Evolutionary conservation across 2,797 vertebrate species (phyloP).

Genomic region (Margarornis squamiger): DNA sequence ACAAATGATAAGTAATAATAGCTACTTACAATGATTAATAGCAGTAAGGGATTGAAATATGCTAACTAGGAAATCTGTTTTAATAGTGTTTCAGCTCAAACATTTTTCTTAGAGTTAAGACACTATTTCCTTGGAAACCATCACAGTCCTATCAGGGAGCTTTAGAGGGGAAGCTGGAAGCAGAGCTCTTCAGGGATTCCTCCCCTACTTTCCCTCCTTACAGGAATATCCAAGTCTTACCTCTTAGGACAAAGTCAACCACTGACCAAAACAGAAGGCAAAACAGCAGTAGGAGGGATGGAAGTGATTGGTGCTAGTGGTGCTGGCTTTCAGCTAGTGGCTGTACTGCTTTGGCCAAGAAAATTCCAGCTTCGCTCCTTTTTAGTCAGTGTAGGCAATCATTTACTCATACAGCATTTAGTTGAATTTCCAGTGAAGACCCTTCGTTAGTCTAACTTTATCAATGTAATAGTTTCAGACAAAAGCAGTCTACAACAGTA

Average conservation of each 20-base stretch:
- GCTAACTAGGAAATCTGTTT: not conserved
- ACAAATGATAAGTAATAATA: slow-evolving; percentile 31
- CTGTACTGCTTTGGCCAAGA: not conserved
- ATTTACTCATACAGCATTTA: not conserved
- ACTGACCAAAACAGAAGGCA: not conserved
- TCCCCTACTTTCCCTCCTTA: not conserved
- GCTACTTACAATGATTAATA: slow-evolving; percentile 16
- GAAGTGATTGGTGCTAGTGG: not conserved
- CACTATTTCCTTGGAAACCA: not conserved
- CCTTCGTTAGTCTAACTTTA: not conserved
- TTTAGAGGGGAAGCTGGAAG: not conserved
- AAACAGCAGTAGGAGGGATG: not conserved
- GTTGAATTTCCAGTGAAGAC: not conserved
- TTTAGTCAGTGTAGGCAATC: not conserved
- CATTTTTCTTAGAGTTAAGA: not conserved
- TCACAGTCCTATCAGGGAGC: not conserved
- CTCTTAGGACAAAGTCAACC: not conserved
- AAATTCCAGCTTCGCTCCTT: not conserved
- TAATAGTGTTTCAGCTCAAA: not conserved
- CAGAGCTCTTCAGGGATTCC: not conserved
- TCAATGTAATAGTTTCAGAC: not conserved
- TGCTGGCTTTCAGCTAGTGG: not conserved
- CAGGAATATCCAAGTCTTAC: not conserved
- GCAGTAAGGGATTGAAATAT: not conserved
- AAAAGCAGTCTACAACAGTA: not conserved